These are phyloP conservation scores for Thelaira solivaga DNA, from an alignment of 2,888 invertebrate genomes.

Conservation along the genomic window DNA sequence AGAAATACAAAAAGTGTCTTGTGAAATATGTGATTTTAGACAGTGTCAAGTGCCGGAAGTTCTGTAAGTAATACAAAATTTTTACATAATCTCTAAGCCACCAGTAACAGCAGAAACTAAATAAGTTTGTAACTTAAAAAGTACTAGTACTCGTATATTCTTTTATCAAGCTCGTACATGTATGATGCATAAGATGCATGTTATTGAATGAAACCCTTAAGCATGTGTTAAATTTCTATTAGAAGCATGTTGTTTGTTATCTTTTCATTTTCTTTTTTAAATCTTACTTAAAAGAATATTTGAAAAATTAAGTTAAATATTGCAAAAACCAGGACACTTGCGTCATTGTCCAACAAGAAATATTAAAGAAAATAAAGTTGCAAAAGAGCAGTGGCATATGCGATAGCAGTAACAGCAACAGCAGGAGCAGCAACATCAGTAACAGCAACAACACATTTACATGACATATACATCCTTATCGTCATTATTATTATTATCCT, in stretches of 20 bases:
- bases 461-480: slow-evolving; percentile 28
- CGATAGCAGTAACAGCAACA: background rate
- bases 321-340: slow-evolving; percentile 17
- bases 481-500: background rate
- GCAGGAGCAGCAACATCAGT: background rate
- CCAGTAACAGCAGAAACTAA: background rate
- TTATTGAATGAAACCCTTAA: slow-evolving; percentile 48
- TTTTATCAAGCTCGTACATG: background rate
- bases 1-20: slow-evolving; percentile 36
- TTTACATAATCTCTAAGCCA: slow-evolving; percentile 11
- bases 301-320: slow-evolving; percentile 31
- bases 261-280: background rate
- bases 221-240: slow-evolving; percentile 57
- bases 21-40: slow-evolving; percentile 43
- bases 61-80: slow-evolving; percentile 51
- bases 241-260: slow-evolving; percentile 31
- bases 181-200: slow-evolving; percentile 17
- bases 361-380: slow-evolving; percentile 47
- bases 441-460: slow-evolving; percentile 13
- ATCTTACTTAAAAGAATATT: slow-evolving; percentile 20
- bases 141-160: too few species aligned
- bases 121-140: background rate
- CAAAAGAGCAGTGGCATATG: slow-evolving; percentile 23
- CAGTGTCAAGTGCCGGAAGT: slow-evolving; percentile 60
- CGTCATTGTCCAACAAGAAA: slow-evolving; percentile 40